Evolutionary conservation across 2,797 vertebrate genomes (phyloP), one percentile per base, ranked within the genome.

Genomic region (Chiroxiphia lanceolata): DNA sequence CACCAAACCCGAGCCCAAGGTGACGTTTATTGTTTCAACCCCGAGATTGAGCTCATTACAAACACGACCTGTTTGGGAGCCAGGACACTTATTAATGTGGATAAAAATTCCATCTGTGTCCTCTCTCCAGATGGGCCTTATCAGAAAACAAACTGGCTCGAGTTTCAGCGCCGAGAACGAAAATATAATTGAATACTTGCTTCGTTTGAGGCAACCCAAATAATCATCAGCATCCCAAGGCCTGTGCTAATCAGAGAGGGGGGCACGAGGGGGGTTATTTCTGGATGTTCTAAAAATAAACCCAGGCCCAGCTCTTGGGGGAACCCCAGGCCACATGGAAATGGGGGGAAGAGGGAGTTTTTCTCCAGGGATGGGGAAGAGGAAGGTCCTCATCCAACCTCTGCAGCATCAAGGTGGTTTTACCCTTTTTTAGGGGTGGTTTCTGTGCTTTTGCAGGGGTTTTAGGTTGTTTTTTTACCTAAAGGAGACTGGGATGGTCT

Each of bases 81-180:
- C 93, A 95, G 95, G 85, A 91, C 85, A 83, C 88, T 89, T 67
- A 86, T 94, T 94, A 93, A 94, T 94, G 61, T 83, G 93, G 90
- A 80, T 87, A 38, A 68, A 87, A 93, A 83, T 80, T 77, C 82
- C 88, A 69, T 85, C 93, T 89, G 84, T 50, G 82, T 87, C 85
- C 95, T 93, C 88, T 89, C 93, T 89, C 74, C 69, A 48, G 74
- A 84, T 69, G 59, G 74, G 84, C 61, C 81, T 91, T 95, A 94
- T 95, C 82, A 1, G 93, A 65, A 89, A 95, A 93, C 88, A 93
- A 93, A 87, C 85, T 40, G 78, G 69, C 56, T 87, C 87, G 25
- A 53, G 42, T 83, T 94, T 81, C 82, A 27, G 54, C 77, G 64
- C 82, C 86, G 83, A 65, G 85, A 93, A 91, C 17, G 74, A 93